Conservation (phyloP, 1,140 invertebrate species). For the Drusus annulatus region DNA sequence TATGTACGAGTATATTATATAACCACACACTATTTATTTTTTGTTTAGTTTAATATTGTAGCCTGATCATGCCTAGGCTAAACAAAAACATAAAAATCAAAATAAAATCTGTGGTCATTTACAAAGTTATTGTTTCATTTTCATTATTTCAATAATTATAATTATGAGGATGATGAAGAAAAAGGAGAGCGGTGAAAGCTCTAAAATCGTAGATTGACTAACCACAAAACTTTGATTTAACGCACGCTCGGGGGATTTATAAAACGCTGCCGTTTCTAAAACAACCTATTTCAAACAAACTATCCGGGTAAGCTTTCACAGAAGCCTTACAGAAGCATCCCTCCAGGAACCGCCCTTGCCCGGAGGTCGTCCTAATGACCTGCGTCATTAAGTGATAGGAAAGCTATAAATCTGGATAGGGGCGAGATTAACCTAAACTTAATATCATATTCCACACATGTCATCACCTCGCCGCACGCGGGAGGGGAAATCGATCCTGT, state of each 20-base stretch:
- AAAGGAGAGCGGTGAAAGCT: too few relatives aligned
- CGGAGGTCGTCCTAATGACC: conserved; percentile 18
- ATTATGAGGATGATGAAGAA: too few relatives aligned
- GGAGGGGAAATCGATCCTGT: background rate
- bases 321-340: background rate
- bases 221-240: conserved; percentile 1
- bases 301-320: background rate
- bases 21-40: too few relatives aligned
- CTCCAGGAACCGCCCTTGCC: background rate
- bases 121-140: too few relatives aligned
- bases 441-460: conserved; percentile 31
- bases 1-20: too few relatives aligned
- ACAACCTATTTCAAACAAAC: background rate
- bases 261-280: too few relatives aligned
- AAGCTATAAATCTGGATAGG: conserved; percentile 31
- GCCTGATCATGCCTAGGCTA: too few relatives aligned
- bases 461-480: too few relatives aligned
- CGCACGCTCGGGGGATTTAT: background rate
- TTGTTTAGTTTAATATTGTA: too few relatives aligned
- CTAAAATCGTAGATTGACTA: background rate
- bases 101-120: too few relatives aligned
- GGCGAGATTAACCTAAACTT: conserved; percentile 23
- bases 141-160: too few relatives aligned
- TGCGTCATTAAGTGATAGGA: conserved; percentile 37
- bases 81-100: too few relatives aligned